Base-by-base conservation (phyloP, 92 coral and sea anemone genomes). In the Porites divaricata region DNA sequence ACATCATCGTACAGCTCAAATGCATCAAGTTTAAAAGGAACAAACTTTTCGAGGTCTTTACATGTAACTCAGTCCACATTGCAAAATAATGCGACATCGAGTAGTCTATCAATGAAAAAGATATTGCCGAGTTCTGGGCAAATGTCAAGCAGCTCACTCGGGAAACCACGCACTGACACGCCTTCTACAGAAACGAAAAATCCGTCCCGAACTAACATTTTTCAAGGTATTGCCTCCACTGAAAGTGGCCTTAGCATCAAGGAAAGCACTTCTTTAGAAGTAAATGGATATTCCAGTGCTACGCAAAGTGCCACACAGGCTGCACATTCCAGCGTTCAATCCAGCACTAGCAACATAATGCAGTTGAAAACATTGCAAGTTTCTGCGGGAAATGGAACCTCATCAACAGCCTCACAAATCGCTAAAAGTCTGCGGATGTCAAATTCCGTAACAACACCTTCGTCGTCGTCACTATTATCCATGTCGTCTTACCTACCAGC, bases 11-110 rank as follows among this genome's bases (percentile, higher is more conserved):
- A 35, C 6, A 58, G 59, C 20, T 58, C 78, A 2, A 24, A 6
- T 59, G 21, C 13, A 52, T 72, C 78, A 23, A 72, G 86, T 50
- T 68, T 51, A 8, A 58, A 8, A 17, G 68, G 4, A 5, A 1
- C 59, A 20, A 80, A 68, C 67, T 8, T 51, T 25, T 69, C 84
- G 25, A 67, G 24, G 25, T 53, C 74, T 17, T 67, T 53, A 19
- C 73, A 5, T 21, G 21, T 52, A 15, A 14, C 50, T 53, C 21
- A 19, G 13, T 51, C 53, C 16, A 24, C 12, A 57, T 67, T 66
- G 54, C 66, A 26, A 67, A 54, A 64, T 22, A 49, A 15, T 17
- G 28, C 66, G 19, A 20, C 70, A 12, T 4, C 16, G 41, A 51
- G 16, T n/a, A 20, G 70, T 61, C 28, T 52, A 12, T 17, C 67